Conservation (phyloP, 2,888 invertebrate genomes). For the Malacosoma neustria region DNA sequence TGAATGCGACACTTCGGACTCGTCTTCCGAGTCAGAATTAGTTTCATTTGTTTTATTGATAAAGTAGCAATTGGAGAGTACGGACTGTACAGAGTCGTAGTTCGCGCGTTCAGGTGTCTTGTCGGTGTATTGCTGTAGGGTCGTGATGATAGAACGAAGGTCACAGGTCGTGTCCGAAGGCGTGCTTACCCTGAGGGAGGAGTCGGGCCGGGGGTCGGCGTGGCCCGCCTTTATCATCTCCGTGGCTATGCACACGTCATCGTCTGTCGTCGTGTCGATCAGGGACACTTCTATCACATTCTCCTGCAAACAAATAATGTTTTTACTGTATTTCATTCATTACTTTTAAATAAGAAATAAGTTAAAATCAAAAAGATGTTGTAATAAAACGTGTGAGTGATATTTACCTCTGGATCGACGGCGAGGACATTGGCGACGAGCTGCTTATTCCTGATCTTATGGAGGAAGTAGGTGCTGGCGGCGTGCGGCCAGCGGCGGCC, state of each 20-base stretch:
- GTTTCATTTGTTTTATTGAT: too few relatives aligned
- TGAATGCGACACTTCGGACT: slow-evolving; percentile 31
- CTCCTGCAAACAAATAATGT: slow-evolving; percentile 20
- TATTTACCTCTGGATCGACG: slow-evolving; percentile 24
- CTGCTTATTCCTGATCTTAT: slow-evolving; percentile 33
- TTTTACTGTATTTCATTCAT: too few relatives aligned
- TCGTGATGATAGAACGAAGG: slow-evolving; percentile 10
- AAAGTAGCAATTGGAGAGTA: too few relatives aligned
- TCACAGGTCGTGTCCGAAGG: slow-evolving; percentile 13
- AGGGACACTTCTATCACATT: slow-evolving; percentile 52
- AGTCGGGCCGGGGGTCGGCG: slow-evolving; percentile 47
- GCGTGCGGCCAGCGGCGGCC: slow-evolving; percentile 60
- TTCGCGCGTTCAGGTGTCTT: too few relatives aligned
- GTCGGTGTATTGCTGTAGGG: slow-evolving; percentile 4
- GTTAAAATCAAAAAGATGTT: too few relatives aligned
- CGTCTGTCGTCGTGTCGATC: slow-evolving; percentile 59
- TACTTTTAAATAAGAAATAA: too few relatives aligned
- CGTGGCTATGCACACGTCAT: slow-evolving; percentile 65
- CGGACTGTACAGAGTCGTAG: too few relatives aligned
- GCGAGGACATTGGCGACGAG: slow-evolving; percentile 50
- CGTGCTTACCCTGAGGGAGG: slow-evolving; percentile 39
- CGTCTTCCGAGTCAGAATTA: not conserved
- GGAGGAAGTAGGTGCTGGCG: slow-evolving; percentile 47
- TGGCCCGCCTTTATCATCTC: slow-evolving; percentile 59
- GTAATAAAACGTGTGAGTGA: too few relatives aligned